Conservation (phyloP, 1,140 invertebrate species). For the Drosophila ficusphila region DNA sequence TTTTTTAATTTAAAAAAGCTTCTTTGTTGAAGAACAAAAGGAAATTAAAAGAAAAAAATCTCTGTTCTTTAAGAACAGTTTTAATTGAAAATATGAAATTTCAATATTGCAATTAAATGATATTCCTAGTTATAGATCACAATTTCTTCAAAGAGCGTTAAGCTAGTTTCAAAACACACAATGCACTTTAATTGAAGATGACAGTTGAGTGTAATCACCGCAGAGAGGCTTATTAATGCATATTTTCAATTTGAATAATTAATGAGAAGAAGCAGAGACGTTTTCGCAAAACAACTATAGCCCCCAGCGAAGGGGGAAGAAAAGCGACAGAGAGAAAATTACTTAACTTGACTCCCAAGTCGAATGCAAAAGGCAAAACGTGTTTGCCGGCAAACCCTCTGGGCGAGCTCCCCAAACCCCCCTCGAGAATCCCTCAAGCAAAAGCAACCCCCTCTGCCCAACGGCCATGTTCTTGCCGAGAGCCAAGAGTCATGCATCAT, state of each 20-base stretch:
- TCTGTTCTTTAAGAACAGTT: no score
- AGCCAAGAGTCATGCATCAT: constrained; percentile 62
- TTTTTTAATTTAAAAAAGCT: not conserved
- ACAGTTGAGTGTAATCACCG: constrained; percentile 8
- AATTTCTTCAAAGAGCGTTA: not conserved
- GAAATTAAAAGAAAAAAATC: no score
- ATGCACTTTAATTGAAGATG: not conserved
- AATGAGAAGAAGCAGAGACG: constrained; percentile 2
- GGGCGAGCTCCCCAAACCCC: not conserved
- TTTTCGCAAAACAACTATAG: constrained; percentile 1
- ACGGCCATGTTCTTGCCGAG: constrained; percentile 8
- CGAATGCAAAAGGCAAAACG: constrained; percentile 56
- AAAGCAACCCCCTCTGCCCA: not conserved
- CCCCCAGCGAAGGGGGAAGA: constrained; percentile 14
- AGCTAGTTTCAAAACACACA: not conserved
- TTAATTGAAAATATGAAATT: no score
- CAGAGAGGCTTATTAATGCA: constrained; percentile 31
- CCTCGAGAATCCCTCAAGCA: constrained; percentile 10
- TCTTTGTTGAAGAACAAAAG: no score
- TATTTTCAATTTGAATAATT: constrained; percentile 47
- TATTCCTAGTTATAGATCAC: not conserved
- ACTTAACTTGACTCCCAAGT: constrained; percentile 44
- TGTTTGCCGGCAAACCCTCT: constrained; percentile 60
- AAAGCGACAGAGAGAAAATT: constrained; percentile 34
- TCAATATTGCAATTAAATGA: no score